Percentiles rank a stretch among this genome's conserved stretches.
Conservation (phyloP, 2,888 invertebrate species). For the Leistus spinibarbis region DNA sequence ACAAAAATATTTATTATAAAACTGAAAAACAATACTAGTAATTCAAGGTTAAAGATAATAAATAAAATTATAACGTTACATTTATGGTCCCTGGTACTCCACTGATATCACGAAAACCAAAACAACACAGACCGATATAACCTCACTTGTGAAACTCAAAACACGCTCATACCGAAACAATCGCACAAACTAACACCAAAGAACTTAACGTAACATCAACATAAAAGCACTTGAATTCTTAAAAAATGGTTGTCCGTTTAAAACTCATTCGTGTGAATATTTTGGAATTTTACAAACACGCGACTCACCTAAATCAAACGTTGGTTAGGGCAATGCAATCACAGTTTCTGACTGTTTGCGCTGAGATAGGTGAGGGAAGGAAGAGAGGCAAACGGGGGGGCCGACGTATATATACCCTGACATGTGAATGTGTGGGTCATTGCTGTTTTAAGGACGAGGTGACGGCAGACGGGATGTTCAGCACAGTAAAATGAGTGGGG, state of each 20-base stretch:
- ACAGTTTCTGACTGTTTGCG: constrained; percentile 29
- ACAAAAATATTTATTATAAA: no score
- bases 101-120: neutral
- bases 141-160: constrained; percentile 21
- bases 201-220: neutral
- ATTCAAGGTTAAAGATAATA: neutral
- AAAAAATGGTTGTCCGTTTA: neutral
- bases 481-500: neutral
- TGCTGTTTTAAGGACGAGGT: neutral
- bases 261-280: neutral
- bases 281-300: constrained; percentile 15
- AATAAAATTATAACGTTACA: constrained; percentile 4
- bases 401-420: constrained; percentile 3
- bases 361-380: neutral
- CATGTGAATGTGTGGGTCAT: constrained; percentile 20
- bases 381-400: neutral
- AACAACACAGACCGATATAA: constrained; percentile 7
- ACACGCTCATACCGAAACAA: constrained; percentile 1
- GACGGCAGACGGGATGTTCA: neutral
- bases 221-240: neutral
- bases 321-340: constrained; percentile 22
- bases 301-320: constrained; percentile 10
- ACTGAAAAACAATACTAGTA: no score
- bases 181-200: neutral
- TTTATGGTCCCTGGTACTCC: neutral